A percentile compares a stretch with the other conserved stretches of the same genome.
Evolutionary conservation across 2,113 vertebrate species (phyloP).

Genomic region (Piprites chloris): DNA sequence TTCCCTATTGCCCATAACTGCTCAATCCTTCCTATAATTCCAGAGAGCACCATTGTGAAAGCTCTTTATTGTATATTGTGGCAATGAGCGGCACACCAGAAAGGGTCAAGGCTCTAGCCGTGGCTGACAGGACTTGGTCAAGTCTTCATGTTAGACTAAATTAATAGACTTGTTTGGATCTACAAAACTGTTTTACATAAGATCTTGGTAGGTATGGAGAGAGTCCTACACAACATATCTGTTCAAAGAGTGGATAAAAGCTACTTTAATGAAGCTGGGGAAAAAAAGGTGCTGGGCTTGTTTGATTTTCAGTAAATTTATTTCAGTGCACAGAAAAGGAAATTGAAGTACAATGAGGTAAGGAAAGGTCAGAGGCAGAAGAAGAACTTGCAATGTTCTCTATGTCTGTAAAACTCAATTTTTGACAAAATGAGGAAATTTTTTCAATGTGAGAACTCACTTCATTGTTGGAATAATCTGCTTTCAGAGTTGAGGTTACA

Average conservation of each 20-base stretch:
- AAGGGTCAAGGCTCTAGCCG: background rate
- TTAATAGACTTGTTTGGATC: background rate
- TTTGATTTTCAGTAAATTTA: background rate
- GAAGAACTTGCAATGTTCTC: background rate
- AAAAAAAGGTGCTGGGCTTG: background rate
- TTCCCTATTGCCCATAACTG: background rate
- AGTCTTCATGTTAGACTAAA: background rate
- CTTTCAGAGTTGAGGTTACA: background rate
- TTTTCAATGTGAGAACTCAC: background rate
- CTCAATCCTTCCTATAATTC: constrained; percentile 11
- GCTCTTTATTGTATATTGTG: background rate
- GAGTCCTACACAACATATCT: background rate
- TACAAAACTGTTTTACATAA: background rate
- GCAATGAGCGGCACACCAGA: background rate
- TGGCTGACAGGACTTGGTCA: background rate
- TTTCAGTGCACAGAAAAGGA: background rate
- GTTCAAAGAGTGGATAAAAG: background rate
- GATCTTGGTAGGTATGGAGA: background rate
- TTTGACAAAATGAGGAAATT: background rate
- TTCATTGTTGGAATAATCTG: background rate
- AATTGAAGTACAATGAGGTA: background rate
- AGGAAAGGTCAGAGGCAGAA: background rate
- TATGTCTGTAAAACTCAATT: background rate
- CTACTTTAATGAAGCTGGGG: background rate
- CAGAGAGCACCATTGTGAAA: background rate